Conservation (phyloP, 2,113 vertebrate genomes). For the Litocranius walleri region DNA sequence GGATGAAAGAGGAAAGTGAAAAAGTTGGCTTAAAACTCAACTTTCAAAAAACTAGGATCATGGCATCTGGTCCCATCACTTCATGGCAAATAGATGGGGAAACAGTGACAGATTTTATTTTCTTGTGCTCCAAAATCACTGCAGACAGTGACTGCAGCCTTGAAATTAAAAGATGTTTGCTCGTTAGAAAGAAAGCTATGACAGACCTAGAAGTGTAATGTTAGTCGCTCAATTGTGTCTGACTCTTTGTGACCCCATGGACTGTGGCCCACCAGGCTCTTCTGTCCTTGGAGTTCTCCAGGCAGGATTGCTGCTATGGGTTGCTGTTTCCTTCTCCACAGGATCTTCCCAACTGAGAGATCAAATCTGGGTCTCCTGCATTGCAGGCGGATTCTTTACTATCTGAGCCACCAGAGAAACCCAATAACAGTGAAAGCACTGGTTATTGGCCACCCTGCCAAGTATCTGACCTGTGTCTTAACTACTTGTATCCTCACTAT, state of each 20-base stretch:
- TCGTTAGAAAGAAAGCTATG: neutral
- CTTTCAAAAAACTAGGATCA: neutral
- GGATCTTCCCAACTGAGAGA: neutral
- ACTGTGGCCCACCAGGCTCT: neutral
- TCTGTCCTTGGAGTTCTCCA: neutral
- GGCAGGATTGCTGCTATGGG: neutral
- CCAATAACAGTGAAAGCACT: accelerated
- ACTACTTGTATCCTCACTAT: neutral
- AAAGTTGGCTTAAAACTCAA: neutral
- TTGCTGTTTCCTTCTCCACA: neutral
- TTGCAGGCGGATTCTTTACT: neutral
- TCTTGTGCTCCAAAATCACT: neutral
- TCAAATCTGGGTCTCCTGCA: neutral
- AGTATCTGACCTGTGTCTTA: neutral
- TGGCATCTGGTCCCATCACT: neutral
- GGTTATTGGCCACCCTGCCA: neutral
- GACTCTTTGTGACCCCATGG: neutral
- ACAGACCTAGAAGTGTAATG: neutral
- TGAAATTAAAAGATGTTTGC: neutral
- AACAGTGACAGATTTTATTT: neutral
- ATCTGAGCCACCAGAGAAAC: neutral
- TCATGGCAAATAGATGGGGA: neutral
- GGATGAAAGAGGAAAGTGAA: neutral
- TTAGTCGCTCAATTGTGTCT: neutral
- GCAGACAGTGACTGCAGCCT: neutral